Evolutionary conservation across 1,140 invertebrate genomes (phyloP), one percentile per base, ranked within the genome.

Genomic region (Drosophila fuyamai): DNA sequence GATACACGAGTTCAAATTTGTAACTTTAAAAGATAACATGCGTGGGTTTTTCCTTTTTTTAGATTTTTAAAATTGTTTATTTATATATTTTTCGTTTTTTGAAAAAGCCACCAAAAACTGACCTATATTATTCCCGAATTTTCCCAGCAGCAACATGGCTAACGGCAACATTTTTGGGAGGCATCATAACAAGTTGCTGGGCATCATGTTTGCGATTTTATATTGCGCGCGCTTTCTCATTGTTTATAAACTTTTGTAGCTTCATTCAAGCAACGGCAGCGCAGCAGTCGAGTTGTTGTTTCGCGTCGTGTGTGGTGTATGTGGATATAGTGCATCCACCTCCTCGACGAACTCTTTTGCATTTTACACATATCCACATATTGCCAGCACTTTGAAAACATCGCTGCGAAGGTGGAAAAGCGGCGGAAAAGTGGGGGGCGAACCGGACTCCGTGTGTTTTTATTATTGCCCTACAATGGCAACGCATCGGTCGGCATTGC

Each of bases 391-490:
- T 46, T 14, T 61, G 43, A 58, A 65, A 41, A 79, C 43, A 63
- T 57, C 61, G 70, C 53, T 56, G 65, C 57, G 47, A 63, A 84
- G 72, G 82, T 68, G 81, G 76, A 29, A 41, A 40, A 40, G 35
- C 6, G 46, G 36, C 9, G 63, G 9, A 18, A 27, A 13, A 46
- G 51, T 40, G 63, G 67, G 51, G 29, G 65, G 41, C 41, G 9
- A 47, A 18, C 6, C 72, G 65, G 51, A 43, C 18, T 46, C 40
- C 16, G 27, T 56, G 18, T 72, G 35, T 43, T 67, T 65, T 48
- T 51, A 81, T 76, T 81, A 81, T 81, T 86, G 74, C 78, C 81
- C 76, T 60, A 83, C 82, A 88, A 86, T 86, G 72, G 65, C 65
- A 71, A 71, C 67, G 66, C 79, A 77, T 58, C 55, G 62, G 66